phyloP scores from a whole-genome alignment of 2,888 invertebrate species.

The Xylota sylvarum region DNA sequence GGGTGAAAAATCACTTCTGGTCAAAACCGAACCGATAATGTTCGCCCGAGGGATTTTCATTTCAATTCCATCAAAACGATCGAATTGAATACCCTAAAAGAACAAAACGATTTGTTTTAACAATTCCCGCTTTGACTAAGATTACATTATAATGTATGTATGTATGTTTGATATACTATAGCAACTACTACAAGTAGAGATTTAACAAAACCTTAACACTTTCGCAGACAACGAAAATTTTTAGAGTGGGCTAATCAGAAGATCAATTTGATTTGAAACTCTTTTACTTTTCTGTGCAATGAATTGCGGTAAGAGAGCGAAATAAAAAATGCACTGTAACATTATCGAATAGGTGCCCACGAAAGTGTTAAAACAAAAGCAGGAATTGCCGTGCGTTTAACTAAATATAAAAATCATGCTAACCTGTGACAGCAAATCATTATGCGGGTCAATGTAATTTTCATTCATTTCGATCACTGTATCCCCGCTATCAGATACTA shows the following conservation, averaged over 20 bases:
- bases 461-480: conserved; percentile 85
- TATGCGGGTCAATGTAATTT: conserved; percentile 79
- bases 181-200: conserved; percentile 49
- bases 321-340: conserved; percentile 17
- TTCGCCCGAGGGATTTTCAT: conserved; percentile 79
- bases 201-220: conserved; percentile 55
- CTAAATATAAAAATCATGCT: conserved; percentile 15
- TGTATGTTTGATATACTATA: conserved; percentile 19
- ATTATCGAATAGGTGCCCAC: conserved; percentile 10
- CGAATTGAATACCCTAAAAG: conserved; percentile 79
- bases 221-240: conserved; percentile 44
- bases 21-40: conserved; percentile 78
- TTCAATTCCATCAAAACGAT: conserved; percentile 79
- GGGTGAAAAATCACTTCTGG: conserved; percentile 79
- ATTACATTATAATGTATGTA: conserved; percentile 25
- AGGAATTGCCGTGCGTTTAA: conserved; percentile 64
- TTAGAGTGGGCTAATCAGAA: not conserved
- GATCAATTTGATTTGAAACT: conserved; percentile 2
- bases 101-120: conserved; percentile 68
- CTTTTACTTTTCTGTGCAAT: not conserved
- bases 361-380: conserved; percentile 72
- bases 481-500: conserved; percentile 83
- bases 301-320: conserved; percentile 14
- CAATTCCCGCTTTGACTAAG: conserved; percentile 70
- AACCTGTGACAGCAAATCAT: conserved; percentile 65